Base-by-base conservation (phyloP, 1,140 invertebrate species). In the Phocides pigmalion region DNA sequence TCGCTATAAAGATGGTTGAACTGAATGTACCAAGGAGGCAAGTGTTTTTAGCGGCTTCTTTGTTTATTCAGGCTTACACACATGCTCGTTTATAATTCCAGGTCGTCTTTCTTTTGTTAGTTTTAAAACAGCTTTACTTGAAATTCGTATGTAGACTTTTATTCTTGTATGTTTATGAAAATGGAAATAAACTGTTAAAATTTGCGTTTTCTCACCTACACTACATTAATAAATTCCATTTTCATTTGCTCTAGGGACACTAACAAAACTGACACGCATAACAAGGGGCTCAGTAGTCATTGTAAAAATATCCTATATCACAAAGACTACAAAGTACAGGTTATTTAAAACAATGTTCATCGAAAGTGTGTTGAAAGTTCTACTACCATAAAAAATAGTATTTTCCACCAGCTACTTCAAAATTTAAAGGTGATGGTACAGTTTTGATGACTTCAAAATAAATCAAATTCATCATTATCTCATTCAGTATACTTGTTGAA, bases 31-130 rank as follows among this genome's bases (percentile, higher is more conserved):
- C 5, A 14, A 61, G 58, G 20, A 50, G 58, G 46, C 58, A 50
- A 62, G 58, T 62, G 46, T 50, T 50, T 59, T 50, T 44, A 62
- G 44, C 17, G 42, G 56, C 56, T 8, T 17, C 54, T 62, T 50
- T 62, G 46, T 49, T 62, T 49, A 50, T 32, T 4, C 32, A 39
- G 35, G 58, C 32, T 46, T 17, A 32, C 22, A 15, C 17, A 49
- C 41, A 15, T 35, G 41, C 19, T 56, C 35, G 11, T 14, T 20
- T 50, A 53, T 20, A 39, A 32, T 25, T 49, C 4, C 28, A 16
- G 11, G 19, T 17, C 8, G 39, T 56, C n/a, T 39, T 61, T 61
- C 42, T 61, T 62, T 41, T 37, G 14, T 49, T 49, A 19, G 22
- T 16, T 50, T 62, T 41, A 50, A 14, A 1, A 20, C 8, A 49